These are phyloP conservation scores for Heteropelma amictum DNA, from an alignment of 2,888 invertebrate genomes.

Conservation along the genomic window DNA sequence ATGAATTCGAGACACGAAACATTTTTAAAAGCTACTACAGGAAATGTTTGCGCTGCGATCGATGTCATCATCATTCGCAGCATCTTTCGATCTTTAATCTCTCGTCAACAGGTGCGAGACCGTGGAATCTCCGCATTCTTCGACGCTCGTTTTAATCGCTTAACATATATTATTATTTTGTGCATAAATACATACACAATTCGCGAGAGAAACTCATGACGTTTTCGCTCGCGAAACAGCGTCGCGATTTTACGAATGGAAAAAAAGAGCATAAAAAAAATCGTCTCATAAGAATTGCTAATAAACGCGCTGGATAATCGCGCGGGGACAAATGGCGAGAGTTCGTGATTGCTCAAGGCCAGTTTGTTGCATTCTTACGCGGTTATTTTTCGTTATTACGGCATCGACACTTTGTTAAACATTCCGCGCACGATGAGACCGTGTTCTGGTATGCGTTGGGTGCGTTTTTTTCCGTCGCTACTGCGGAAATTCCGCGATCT, in stretches of 20 bases:
- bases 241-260: background rate
- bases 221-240: constrained; percentile 6
- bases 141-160: background rate
- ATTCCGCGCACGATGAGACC: constrained; percentile 14
- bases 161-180: constrained; percentile 15
- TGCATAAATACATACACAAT: no score
- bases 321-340: constrained; percentile 30
- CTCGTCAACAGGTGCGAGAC: constrained; percentile 27
- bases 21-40: background rate
- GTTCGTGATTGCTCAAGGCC: constrained; percentile 48
- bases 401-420: constrained; percentile 25
- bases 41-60: background rate
- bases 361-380: constrained; percentile 15
- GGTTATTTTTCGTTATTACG: constrained; percentile 47
- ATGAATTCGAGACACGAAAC: background rate
- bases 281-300: constrained; percentile 51
- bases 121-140: constrained; percentile 29
- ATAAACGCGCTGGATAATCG: constrained; percentile 28
- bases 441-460: constrained; percentile 26
- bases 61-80: constrained; percentile 41
- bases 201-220: background rate
- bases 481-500: constrained; percentile 33
- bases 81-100: background rate
- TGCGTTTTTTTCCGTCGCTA: constrained; percentile 17
- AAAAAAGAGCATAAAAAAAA: background rate